These are phyloP conservation scores for Nomada fucata DNA, from an alignment of 2,888 invertebrate species.

Conservation along the genomic window DNA sequence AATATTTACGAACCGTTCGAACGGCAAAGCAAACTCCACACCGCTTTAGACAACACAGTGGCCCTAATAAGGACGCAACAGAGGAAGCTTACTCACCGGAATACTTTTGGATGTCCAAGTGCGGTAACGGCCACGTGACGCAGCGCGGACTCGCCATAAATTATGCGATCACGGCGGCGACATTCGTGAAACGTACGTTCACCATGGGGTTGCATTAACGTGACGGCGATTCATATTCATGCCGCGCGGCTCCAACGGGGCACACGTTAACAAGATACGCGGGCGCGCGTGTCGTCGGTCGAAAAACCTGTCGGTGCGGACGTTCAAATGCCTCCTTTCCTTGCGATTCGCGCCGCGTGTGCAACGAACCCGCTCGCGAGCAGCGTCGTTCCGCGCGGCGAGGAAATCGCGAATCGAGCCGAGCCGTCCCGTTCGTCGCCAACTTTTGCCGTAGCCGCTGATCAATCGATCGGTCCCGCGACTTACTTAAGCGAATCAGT, in stretches of 20 bases:
- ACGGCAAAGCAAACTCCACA: neutral
- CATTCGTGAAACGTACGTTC: constrained; percentile 44
- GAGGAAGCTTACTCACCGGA: constrained; percentile 49
- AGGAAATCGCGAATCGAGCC: neutral
- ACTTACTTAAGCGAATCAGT: constrained; percentile 44
- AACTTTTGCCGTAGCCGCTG: constrained; percentile 24
- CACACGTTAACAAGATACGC: constrained; percentile 27
- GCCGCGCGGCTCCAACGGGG: constrained; percentile 23
- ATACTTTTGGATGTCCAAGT: constrained; percentile 14
- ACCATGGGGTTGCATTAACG: constrained; percentile 48
- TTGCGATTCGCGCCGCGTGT: neutral
- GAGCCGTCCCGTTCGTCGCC: neutral
- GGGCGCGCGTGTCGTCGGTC: neutral
- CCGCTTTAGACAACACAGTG: neutral
- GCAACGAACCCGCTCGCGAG: neutral
- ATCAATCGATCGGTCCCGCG: constrained; percentile 51
- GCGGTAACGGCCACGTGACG: constrained; percentile 22
- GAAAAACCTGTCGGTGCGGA: neutral
- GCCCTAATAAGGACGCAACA: neutral
- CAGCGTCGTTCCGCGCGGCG: neutral
- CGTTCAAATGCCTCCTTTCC: neutral
- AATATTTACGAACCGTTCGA: constrained; percentile 12
- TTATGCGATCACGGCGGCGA: constrained; percentile 65
- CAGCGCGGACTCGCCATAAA: constrained; percentile 40
- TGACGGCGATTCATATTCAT: constrained; percentile 38